phyloP scores from a whole-genome alignment of 2,113 vertebrate genomes.

The Crotalus helleri region DNA sequence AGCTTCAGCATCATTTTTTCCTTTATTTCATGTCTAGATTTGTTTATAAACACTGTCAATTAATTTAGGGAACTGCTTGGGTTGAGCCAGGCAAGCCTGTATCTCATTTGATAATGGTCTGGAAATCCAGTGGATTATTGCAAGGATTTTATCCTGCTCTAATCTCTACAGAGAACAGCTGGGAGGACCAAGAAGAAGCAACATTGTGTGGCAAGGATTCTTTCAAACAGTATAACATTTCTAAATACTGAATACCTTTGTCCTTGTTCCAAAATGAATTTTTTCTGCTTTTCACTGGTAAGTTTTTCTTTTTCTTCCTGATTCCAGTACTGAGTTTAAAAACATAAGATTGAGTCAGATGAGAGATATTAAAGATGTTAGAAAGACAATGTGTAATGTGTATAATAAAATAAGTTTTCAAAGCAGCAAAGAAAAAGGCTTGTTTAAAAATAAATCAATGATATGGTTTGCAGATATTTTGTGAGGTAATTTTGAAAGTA shows the following conservation, averaged over 20 bases:
- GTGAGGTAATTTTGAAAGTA: conserved; percentile 1
- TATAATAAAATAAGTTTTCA: background rate
- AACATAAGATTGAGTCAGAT: conserved; percentile 22
- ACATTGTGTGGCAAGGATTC: conserved; percentile 37
- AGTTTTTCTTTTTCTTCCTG: conserved; percentile 57
- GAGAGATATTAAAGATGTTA: conserved; percentile 25
- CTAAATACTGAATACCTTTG: conserved; percentile 26
- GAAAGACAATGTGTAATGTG: background rate
- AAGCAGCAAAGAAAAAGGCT: background rate
- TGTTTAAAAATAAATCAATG: background rate
- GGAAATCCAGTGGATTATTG: conserved; percentile 87
- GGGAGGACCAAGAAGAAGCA: conserved; percentile 59
- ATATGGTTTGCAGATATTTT: background rate
- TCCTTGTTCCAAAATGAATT: conserved; percentile 78
- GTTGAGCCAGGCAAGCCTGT: conserved; percentile 60
- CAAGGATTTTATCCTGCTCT: conserved; percentile 84
- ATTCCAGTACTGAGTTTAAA: conserved; percentile 8
- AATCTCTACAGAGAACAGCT: conserved; percentile 78
- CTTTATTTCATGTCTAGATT: conserved; percentile 19
- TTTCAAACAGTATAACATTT: conserved; percentile 46
- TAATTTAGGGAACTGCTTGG: conserved; percentile 68
- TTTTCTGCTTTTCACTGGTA: conserved; percentile 95
- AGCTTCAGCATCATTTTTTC: background rate
- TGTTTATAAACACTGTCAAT: conserved; percentile 51
- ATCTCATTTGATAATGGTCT: conserved; percentile 79